Evolutionary conservation across 2,113 vertebrate genomes (phyloP).

Genomic region (Hippocampus abdominalis): DNA sequence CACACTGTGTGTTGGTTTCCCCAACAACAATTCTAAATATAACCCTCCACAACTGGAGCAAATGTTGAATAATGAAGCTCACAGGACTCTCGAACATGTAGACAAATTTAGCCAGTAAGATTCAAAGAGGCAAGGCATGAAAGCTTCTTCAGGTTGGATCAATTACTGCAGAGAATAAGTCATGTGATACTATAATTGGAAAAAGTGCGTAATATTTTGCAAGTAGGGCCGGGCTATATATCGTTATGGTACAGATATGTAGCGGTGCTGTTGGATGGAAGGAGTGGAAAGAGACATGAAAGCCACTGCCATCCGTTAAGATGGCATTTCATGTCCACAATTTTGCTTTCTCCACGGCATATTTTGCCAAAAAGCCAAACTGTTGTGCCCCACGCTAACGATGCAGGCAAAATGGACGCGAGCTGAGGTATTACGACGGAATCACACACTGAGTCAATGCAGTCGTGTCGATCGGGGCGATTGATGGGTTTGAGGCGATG

Average conservation of each 20-base stretch:
- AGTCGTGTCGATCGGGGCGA: too few species aligned
- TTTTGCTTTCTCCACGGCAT: not conserved
- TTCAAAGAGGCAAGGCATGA: constrained; percentile 6
- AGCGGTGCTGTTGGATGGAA: constrained; percentile 1
- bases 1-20: constrained; percentile 42
- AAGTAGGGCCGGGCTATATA: too few species aligned
- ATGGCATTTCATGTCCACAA: not conserved
- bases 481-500: too few species aligned
- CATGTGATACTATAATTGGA: too few species aligned
- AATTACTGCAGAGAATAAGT: not conserved
- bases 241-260: not conserved
- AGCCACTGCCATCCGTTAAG: constrained; percentile 16
- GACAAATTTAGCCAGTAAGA: constrained; percentile 17
- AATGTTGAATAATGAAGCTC: constrained; percentile 61
- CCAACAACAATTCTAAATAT: constrained; percentile 61
- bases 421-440: too few species aligned
- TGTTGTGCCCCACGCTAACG: too few species aligned
- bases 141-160: not conserved
- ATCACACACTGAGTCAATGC: too few species aligned
- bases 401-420: too few species aligned
- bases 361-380: too few species aligned
- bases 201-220: too few species aligned
- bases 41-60: constrained; percentile 58
- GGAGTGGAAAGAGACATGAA: constrained; percentile 21
- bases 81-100: constrained; percentile 29